Conservation (phyloP, 1,140 invertebrate species). For the Reticulitermes speratus region DNA sequence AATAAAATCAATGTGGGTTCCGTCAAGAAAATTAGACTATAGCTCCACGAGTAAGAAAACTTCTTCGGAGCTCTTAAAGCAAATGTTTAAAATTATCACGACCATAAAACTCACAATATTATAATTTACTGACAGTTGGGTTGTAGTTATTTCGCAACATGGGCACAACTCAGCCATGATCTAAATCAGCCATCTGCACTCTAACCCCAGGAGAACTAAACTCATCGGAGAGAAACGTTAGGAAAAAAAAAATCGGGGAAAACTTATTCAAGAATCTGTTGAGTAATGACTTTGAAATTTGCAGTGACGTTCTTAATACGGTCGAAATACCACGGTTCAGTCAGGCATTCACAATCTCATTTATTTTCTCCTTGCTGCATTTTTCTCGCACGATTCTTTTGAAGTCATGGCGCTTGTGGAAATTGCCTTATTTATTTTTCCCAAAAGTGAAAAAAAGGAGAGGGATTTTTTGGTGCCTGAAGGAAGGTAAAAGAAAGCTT, state of each 20-base stretch:
- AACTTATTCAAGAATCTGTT: constrained; percentile 25
- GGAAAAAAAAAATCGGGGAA: neutral
- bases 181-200: neutral
- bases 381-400: constrained; percentile 31
- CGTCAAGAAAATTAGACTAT: neutral
- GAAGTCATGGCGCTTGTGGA: constrained; percentile 28
- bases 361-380: constrained; percentile 32
- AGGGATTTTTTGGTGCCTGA: constrained; percentile 15
- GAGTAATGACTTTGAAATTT: constrained; percentile 30
- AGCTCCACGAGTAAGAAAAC: neutral
- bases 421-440: constrained; percentile 33
- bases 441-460: constrained; percentile 12
- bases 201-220: neutral
- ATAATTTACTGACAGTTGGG: neutral
- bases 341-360: constrained; percentile 28
- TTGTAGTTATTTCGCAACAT: neutral
- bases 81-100: neutral
- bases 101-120: neutral
- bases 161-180: neutral
- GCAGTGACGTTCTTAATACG: constrained; percentile 27
- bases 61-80: neutral
- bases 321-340: neutral
- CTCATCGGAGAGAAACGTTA: neutral
- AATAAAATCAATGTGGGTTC: neutral
- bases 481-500: constrained; percentile 28